phyloP scores from a whole-genome alignment of 2,113 vertebrate genomes.

The Psophia crepitans region DNA sequence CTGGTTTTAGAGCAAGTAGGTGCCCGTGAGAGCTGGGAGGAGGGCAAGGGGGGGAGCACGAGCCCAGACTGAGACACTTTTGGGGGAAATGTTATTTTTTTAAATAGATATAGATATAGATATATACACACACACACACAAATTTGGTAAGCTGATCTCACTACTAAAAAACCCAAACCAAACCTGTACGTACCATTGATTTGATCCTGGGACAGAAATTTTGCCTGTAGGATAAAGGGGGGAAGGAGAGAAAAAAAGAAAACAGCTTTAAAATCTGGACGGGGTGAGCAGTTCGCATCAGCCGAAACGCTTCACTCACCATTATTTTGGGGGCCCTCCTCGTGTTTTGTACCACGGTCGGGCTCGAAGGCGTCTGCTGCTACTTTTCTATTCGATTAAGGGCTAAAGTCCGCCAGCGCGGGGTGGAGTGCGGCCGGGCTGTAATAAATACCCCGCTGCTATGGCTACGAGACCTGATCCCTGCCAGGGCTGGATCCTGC shows the following conservation, averaged over 20 bases:
- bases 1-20: not conserved
- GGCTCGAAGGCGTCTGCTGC: not conserved
- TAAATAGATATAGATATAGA: too few species aligned
- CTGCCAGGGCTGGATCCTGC: conserved; percentile 36
- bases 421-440: not conserved
- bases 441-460: conserved; percentile 65
- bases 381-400: not conserved
- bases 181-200: conserved; percentile 81
- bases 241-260: not conserved
- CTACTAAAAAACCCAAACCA: not conserved
- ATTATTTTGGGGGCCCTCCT: not conserved
- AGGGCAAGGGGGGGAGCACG: fast-evolving
- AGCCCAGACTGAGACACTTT: fast-evolving
- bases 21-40: not conserved
- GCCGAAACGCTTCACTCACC: conserved; percentile 2
- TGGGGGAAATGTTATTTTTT: not conserved
- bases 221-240: conserved; percentile 74
- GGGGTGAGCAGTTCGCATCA: fast-evolving
- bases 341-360: fast-evolving
- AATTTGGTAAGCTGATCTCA: not conserved
- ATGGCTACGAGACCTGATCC: conserved; percentile 53
- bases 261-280: not conserved
- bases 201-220: conserved; percentile 89
- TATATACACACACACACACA: too few species aligned
- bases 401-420: conserved; percentile 65